Percentiles rank a stretch among this genome's conserved stretches.
phyloP scores from a whole-genome alignment of 2,797 vertebrate species.

The Syngnathus acus region DNA sequence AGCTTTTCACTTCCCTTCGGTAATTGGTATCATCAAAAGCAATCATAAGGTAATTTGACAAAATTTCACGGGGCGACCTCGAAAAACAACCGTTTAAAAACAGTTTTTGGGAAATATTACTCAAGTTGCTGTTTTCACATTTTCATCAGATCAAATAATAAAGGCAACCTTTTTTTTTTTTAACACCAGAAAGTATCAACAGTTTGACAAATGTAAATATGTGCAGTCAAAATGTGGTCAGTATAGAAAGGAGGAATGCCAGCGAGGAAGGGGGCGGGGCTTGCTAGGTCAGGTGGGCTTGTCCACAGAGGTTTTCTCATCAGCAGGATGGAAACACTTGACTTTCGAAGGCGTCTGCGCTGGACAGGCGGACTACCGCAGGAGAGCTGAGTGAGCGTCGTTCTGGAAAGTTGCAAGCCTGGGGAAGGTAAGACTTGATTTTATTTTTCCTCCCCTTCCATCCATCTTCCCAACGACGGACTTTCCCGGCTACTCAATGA shows the following conservation, averaged over 20 bases:
- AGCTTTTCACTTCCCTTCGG: too few relatives aligned
- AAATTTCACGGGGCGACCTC: too few relatives aligned
- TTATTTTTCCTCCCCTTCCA: background rate
- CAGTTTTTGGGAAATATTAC: background rate
- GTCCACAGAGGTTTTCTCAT: conserved; percentile 32
- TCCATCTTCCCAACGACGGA: conserved; percentile 11
- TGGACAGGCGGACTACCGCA: conserved; percentile 8
- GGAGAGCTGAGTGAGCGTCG: background rate
- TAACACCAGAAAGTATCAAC: background rate
- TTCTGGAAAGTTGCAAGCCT: conserved; percentile 6
- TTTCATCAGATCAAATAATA: background rate
- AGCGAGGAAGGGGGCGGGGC: conserved; percentile 32
- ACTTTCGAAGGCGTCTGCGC: background rate
- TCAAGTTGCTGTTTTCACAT: background rate
- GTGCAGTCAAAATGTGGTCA: background rate
- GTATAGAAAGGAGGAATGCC: background rate
- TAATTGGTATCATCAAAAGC: too few relatives aligned
- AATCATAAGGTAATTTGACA: too few relatives aligned
- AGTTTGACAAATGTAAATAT: background rate
- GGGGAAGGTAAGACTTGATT: conserved; percentile 42
- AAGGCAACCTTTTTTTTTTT: background rate
- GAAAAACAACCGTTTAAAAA: background rate
- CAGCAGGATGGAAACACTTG: conserved; percentile 12
- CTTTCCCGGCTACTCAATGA: conserved; percentile 14
- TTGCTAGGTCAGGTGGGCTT: conserved; percentile 33